Evolutionary conservation across 2,113 vertebrate genomes (phyloP), one percentile per base, ranked within the genome.

Genomic region (Cepphus grylle): DNA sequence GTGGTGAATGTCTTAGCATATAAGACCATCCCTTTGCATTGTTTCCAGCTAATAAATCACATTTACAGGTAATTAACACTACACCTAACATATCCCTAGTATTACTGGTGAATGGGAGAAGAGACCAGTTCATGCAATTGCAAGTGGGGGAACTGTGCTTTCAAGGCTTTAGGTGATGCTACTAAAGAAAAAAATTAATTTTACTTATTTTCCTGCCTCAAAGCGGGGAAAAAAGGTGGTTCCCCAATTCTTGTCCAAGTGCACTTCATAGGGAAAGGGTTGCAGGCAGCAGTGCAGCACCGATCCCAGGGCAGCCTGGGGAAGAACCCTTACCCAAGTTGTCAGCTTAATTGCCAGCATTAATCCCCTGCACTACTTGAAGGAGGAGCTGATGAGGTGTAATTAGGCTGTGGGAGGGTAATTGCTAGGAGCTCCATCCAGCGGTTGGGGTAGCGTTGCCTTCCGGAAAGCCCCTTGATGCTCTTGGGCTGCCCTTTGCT

Each of bases 31-130:
- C 34, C 65, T 69, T 36, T 61, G 65, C 56, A 5, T 78, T 61
- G 42, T 90, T 93, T 62, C 66, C 94, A 88, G 71, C 66, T 80
- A 15, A 52, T 67, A 83, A 88, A 90, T 93, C 56, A 13, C 36
- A 30, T 67, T 73, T 74, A 20, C 36, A 78, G 66, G 58, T 52
- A 66, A 45, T 81, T 74, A 78, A 66, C 74, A 38, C 43, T 49
- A 20, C 76, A 52, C n/a, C n/a, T 92, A 34, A 34, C 34, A 5
- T 11, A 6, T n/a, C n/a, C 55, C 34, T 38, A 8, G 23, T 22
- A 2, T 32, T 69, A 29, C 40, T 53, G 70, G 18, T 30, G 73
- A 87, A 52, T 42, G 62, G 47, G 63, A 86, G 81, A 74, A 83
- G 40, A 43, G 79, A 45, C 19, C 8, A 4, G 53, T 81, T 83